Evolutionary conservation across 1,140 invertebrate genomes (phyloP).

Genomic region (Antheraea mylitta): DNA sequence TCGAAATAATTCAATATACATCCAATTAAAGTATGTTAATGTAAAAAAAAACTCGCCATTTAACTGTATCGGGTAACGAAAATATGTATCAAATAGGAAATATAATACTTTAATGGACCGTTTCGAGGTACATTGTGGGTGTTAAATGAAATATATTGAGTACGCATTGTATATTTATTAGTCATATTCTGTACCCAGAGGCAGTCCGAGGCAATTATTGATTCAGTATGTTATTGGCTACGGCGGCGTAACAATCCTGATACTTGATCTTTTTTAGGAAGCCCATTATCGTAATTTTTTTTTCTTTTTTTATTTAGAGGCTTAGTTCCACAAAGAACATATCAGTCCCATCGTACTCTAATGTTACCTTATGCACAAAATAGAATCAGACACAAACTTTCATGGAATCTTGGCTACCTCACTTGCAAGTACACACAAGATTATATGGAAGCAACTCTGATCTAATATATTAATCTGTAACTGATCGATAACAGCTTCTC

Average conservation of each 20-base stretch:
- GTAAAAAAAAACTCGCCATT: background rate
- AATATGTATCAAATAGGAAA: background rate
- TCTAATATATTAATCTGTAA: too few relatives aligned
- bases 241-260: slow-evolving; percentile 3
- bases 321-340: too few relatives aligned
- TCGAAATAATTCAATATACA: too few relatives aligned
- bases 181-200: slow-evolving; percentile 1
- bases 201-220: slow-evolving; percentile 14
- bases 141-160: slow-evolving; percentile 5
- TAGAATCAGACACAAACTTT: too few relatives aligned
- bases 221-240: slow-evolving; percentile 12
- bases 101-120: background rate
- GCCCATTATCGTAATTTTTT: too few relatives aligned
- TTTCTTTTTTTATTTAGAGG: too few relatives aligned
- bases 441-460: too few relatives aligned
- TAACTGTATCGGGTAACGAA: background rate
- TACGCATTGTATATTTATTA: slow-evolving; percentile 9
- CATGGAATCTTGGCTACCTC: too few relatives aligned
- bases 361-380: too few relatives aligned
- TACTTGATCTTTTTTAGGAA: background rate
- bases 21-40: background rate
- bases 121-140: slow-evolving; percentile 6
- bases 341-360: too few relatives aligned
- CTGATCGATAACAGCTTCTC: too few relatives aligned
- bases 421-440: too few relatives aligned